Evolutionary conservation across 2,113 vertebrate species (phyloP).

Genomic region (Pyrgilauda ruficollis): DNA sequence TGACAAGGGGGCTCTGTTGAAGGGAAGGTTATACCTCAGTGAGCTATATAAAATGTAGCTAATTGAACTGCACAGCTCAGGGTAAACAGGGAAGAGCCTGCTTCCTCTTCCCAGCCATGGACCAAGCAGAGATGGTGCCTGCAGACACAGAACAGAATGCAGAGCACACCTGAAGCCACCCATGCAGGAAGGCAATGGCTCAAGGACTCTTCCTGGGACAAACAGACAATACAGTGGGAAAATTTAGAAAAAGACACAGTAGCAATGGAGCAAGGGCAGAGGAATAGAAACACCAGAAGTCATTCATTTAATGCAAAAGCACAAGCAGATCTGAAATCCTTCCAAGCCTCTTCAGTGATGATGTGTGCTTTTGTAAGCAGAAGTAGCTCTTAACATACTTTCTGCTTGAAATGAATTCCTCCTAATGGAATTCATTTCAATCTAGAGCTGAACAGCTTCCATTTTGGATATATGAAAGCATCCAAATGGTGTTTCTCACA

Average conservation of each 20-base stretch:
- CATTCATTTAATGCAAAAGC: background rate
- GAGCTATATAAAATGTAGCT: background rate
- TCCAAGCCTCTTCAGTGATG: background rate
- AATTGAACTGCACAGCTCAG: background rate
- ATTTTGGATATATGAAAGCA: background rate
- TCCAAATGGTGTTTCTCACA: background rate
- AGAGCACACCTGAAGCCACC: background rate
- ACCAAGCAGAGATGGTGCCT: background rate
- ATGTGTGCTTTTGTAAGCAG: background rate
- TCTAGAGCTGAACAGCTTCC: background rate
- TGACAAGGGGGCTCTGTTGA: background rate
- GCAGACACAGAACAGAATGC: background rate
- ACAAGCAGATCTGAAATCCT: background rate
- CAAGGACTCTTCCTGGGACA: background rate
- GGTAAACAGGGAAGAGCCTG: background rate
- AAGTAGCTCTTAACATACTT: slow-evolving; percentile 12
- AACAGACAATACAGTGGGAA: background rate
- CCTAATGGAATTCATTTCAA: background rate
- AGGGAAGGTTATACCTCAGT: background rate
- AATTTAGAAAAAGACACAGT: background rate
- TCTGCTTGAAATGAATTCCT: background rate
- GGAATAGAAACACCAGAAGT: background rate
- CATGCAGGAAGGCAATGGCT: background rate
- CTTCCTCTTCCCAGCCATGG: background rate
- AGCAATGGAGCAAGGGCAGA: background rate